Percentiles rank a stretch among this genome's conserved stretches.
phyloP scores from a whole-genome alignment of 2,888 invertebrate genomes.

The Gymnoscelis rufifasciata region DNA sequence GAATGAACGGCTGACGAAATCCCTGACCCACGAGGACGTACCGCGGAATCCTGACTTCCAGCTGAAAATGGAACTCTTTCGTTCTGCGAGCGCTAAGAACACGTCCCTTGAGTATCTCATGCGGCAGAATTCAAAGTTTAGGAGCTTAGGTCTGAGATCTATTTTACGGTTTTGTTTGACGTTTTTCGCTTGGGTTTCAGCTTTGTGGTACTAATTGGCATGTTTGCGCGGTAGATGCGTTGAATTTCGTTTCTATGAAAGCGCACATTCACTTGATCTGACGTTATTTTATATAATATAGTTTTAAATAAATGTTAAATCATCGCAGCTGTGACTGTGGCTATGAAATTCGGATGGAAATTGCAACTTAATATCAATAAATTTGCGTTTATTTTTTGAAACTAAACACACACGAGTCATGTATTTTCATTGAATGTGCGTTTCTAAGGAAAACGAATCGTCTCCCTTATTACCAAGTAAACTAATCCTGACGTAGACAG shows the following conservation, averaged over 20 bases:
- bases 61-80: conserved; percentile 73
- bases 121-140: conserved; percentile 74
- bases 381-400: too few species aligned
- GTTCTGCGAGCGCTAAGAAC: conserved; percentile 73
- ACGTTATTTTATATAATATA: too few species aligned
- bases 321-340: too few species aligned
- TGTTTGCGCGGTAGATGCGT: conserved; percentile 4
- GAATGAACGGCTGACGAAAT: conserved; percentile 77
- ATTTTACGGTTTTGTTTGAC: conserved; percentile 46
- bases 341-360: too few species aligned
- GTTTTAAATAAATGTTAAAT: too few species aligned
- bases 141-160: conserved; percentile 75
- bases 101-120: conserved; percentile 72
- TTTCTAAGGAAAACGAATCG: neutral
- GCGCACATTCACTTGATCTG: neutral
- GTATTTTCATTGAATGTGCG: too few species aligned
- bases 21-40: conserved; percentile 65
- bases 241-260: neutral
- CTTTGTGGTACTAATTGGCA: conserved; percentile 42
- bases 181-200: conserved; percentile 41
- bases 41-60: conserved; percentile 66
- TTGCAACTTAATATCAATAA: too few species aligned
- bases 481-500: conserved; percentile 23
- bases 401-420: too few species aligned
- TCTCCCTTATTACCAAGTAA: conserved; percentile 7